Conservation (phyloP, 1,140 invertebrate genomes). For the Pseudobourletiella spinata region DNA sequence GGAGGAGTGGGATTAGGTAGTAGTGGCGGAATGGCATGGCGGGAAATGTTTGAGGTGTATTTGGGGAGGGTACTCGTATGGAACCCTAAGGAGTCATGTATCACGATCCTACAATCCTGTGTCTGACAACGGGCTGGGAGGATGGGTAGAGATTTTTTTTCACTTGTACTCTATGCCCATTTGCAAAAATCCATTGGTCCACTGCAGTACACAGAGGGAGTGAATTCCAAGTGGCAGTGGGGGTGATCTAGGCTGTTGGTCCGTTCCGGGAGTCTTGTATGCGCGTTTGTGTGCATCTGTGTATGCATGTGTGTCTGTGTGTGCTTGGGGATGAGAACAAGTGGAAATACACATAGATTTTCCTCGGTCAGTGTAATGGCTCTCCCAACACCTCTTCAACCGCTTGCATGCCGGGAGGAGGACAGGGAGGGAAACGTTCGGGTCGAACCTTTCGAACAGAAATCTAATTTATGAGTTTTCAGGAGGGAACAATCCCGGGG, state of each 20-base stretch:
- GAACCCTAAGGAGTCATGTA: constrained; percentile 29
- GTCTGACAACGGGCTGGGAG: constrained; percentile 25
- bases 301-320: no score
- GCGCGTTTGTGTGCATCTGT: no score
- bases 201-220: no score
- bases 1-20: no score
- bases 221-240: no score
- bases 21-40: no score
- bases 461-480: constrained; percentile 3
- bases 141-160: constrained; percentile 17
- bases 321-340: no score
- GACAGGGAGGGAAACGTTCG: no score
- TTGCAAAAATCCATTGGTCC: constrained; percentile 18
- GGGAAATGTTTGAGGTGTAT: constrained; percentile 10
- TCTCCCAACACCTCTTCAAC: constrained; percentile 35
- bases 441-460: not conserved
- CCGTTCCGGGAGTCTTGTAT: no score
- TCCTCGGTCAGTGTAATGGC: constrained; percentile 33
- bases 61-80: constrained; percentile 7
- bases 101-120: constrained; percentile 30
- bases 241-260: no score
- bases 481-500: not conserved
- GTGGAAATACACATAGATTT: constrained; percentile 29
- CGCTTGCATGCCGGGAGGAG: no score
- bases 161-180: constrained; percentile 7